Percentiles rank a stretch among this genome's conserved stretches.
These are phyloP conservation scores for Panonychus citri DNA, from an alignment of 1,140 invertebrate species.

Conservation along the genomic window DNA sequence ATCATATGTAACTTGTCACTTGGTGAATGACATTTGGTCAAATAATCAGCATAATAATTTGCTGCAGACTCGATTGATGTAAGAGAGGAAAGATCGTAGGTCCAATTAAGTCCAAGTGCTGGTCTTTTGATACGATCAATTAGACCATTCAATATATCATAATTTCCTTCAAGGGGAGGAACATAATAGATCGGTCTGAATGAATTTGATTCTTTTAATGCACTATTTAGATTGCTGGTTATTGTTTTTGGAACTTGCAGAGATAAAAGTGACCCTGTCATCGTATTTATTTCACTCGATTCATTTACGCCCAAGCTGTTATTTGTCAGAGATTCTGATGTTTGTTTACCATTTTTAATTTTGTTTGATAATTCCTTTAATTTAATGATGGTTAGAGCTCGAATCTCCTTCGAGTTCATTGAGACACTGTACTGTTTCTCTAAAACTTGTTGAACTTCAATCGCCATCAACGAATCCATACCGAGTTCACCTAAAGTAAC, in stretches of 20 bases:
- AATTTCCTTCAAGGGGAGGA: constrained; percentile 11
- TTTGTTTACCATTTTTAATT: constrained; percentile 7
- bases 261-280: background rate
- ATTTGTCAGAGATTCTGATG: background rate
- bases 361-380: background rate
- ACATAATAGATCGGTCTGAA: background rate
- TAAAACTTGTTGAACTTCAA: constrained; percentile 51
- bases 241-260: background rate
- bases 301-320: background rate
- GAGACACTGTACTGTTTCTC: constrained; percentile 9
- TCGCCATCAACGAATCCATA: constrained; percentile 89
- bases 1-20: constrained; percentile 39
- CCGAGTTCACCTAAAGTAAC: constrained; percentile 71
- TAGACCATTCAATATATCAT: constrained; percentile 33
- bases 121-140: constrained; percentile 26
- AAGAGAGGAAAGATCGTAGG: background rate
- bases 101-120: constrained; percentile 3
- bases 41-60: background rate
- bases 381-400: constrained; percentile 5
- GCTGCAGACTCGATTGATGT: background rate
- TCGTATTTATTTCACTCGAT: background rate
- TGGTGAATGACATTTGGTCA: background rate
- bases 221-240: background rate
- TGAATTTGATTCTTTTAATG: background rate
- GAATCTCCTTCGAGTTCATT: constrained; percentile 7